Base-by-base conservation (phyloP, 2,888 invertebrate species). In the Nephrocerus scutellatus region DNA sequence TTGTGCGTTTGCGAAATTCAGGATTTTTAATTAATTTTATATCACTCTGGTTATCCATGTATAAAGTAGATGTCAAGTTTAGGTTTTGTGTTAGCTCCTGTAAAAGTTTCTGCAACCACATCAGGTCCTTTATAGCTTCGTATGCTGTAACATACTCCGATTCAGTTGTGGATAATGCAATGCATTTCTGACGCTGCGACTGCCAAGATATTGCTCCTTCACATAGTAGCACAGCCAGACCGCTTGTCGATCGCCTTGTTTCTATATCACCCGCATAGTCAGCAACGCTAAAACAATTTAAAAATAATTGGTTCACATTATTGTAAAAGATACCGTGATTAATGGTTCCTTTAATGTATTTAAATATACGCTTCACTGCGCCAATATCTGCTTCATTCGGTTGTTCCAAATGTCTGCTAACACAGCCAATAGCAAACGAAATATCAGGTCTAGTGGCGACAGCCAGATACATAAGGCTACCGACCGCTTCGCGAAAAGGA, bases 201-300 rank as follows among this genome's bases (percentile, higher is more conserved):
- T 30, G 30, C 30, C 30, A 30, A 12, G 33, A 24, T 1, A 43
- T 21, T 2, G 22, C 13, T 5, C 26, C 29, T 9, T 9, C 15
- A 12, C 19, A 14, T 7, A 36, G 7, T 22, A 23, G 9, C 26
- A 22, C 23, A 16, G 36, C 19, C 21, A 12, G 15, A 2, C 43
- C 43, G 21, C 32, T 30, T 5, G 46, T 46, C 9, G 40, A 43
- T 12, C 35, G 12, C 31, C 46, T 43, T 2, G 45, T 37, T 5
- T 41, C 15, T 20, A 26, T 5, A n/a, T 43, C 42, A 4, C 41
- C 41, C 13, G 37, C 41, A 41, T 24, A 40, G 16, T 44, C 43
- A 6, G 43, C 40, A 36, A 35, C 39, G 23, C 39, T 44, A 16
- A 15, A 44, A 29, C 16, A 22, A 33, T 18, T 5, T 2, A 37